Evolutionary conservation across 2,888 invertebrate species (phyloP).

Genomic region (Diplolepis rosae): DNA sequence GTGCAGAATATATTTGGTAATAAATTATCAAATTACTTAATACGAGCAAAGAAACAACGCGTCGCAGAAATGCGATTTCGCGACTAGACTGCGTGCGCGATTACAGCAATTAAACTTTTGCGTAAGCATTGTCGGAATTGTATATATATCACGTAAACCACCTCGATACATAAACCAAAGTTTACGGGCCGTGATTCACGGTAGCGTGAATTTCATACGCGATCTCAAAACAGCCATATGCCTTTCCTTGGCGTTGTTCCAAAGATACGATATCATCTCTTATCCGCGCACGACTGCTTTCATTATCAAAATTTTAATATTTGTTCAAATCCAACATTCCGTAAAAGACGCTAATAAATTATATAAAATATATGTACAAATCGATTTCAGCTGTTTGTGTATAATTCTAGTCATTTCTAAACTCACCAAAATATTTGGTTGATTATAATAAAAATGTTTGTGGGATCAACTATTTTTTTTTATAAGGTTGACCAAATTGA

Average conservation of each 20-base stretch:
- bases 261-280: slow-evolving; percentile 10
- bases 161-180: background rate
- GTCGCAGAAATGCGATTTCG: background rate
- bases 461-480: no score
- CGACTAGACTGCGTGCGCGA: background rate
- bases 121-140: background rate
- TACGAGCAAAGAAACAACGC: background rate
- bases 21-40: background rate
- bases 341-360: background rate
- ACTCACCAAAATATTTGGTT: no score
- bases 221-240: background rate
- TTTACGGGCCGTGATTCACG: background rate
- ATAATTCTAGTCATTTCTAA: background rate
- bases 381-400: background rate
- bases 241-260: background rate
- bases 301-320: background rate
- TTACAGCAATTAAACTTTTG: background rate
- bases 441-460: no score
- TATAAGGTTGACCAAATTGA: no score
- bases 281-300: background rate
- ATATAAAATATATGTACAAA: background rate
- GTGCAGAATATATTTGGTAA: background rate
- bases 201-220: background rate
- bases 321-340: background rate
- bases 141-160: background rate